Evolutionary conservation across 2,113 vertebrate genomes (phyloP).

Genomic region (Pimephales promelas): DNA sequence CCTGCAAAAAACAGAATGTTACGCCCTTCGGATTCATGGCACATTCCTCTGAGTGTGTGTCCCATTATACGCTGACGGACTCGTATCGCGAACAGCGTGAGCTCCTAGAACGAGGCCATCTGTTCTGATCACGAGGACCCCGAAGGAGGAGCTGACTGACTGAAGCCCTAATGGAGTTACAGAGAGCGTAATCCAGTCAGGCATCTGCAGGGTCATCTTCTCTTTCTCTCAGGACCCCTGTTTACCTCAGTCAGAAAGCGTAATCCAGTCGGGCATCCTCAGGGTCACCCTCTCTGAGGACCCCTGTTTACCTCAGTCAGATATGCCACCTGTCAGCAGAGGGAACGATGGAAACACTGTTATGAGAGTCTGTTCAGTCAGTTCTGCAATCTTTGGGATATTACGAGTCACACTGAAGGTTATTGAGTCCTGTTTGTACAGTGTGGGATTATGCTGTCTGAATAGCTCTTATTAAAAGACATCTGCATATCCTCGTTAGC

Average conservation of each 20-base stretch:
- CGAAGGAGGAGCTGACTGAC: slow-evolving; percentile 37
- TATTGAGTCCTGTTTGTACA: neutral
- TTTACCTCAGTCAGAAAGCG: slow-evolving; percentile 45
- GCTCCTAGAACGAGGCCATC: slow-evolving; percentile 47
- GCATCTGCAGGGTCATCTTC: slow-evolving; percentile 39
- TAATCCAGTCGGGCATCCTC: slow-evolving; percentile 50
- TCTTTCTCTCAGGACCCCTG: slow-evolving; percentile 36
- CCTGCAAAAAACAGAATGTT: neutral
- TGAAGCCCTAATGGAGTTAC: slow-evolving; percentile 54
- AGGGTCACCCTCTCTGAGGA: slow-evolving; percentile 45
- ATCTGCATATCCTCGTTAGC: neutral
- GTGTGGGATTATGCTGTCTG: neutral
- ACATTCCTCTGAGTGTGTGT: neutral
- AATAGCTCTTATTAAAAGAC: neutral
- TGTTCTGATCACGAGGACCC: slow-evolving; percentile 48
- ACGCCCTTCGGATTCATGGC: neutral
- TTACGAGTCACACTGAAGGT: neutral
- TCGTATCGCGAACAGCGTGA: neutral
- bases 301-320: slow-evolving; percentile 46
- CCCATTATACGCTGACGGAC: neutral
- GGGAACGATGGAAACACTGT: neutral
- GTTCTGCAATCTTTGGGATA: neutral
- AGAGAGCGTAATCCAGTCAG: slow-evolving; percentile 46
- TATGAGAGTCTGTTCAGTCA: neutral
- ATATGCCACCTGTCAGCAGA: slow-evolving; percentile 40